Evolutionary conservation across 2,888 invertebrate genomes (phyloP), one percentile per base, ranked within the genome.

Genomic region (Lepidocyrtinus sp.): DNA sequence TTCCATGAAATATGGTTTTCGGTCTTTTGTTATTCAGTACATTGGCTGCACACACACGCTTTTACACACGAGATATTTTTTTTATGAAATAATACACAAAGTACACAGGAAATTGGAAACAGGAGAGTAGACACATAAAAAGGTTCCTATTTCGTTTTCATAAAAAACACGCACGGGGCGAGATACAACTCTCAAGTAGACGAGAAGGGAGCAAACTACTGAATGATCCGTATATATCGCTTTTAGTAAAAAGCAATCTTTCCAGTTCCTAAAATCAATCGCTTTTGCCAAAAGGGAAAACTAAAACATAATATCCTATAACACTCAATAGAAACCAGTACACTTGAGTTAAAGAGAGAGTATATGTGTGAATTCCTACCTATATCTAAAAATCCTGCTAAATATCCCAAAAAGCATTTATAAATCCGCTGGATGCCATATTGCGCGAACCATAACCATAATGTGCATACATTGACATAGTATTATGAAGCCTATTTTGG

Each of bases 41-140:
- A 36, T 36, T 36, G 5, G 12, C 36, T 7, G 36, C 36, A 71
- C 61, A 71, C 69, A 69, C 36, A 27, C 64, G 27, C 36, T 25
- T 36, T 17, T 19, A 67, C 36, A 67, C 55, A 59, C 36, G 61
- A 25, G 24, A 61, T 36, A 71, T 24, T 46, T 45, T 68, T 46
- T 17, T 68, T 22, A 12, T 68, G 45, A 12, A 21, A 15, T 24
- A 22, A 17, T 26, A 17, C 24, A 46, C 22, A 76, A 68, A 25
- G 72, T 22, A 67, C 65, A 78, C 78, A 78, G 78, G 78, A 78
- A 78, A 78, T 78, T 78, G 78, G 78, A 78, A 78, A 78, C 65
- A 78, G 63, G 78, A 78, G 78, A 26, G 71, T 25, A 17, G 46
- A 45, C 15, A 25, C 27, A 22, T 69, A 69, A 69, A 65, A 55